Base-by-base conservation (phyloP, 2,888 invertebrate species). In the Drosophila mimetica region DNA sequence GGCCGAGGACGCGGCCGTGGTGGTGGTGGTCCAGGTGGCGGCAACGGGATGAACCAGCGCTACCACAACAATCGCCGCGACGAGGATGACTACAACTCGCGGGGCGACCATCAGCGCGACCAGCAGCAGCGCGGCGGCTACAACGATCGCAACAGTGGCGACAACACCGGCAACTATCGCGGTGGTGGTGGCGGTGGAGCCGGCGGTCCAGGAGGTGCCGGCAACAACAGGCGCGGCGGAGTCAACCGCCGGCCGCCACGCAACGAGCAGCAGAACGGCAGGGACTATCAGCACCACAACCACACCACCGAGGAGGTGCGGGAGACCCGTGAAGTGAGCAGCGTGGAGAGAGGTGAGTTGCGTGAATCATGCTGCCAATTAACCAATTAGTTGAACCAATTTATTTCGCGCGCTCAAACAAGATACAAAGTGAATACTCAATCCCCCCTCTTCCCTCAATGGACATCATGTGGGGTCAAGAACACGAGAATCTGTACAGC, bases 1-100 rank as follows among this genome's bases (percentile, higher is more conserved):
- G 92, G 93, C 25, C 91, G 92, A 37, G 93, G 92, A 37, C 89
- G 93, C 77, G 92, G 92, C 44, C 90, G 81, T 6, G 84, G 81
- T 61, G 84, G 77, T 34, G 71, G 75, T 16, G 65, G 71, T n/a
- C 52, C 58, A n/a, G 67, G 83, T 42, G 92, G 93, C 73, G 91
- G 92, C 47, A 91, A 91, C 32, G 89, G 91, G 25, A 90, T 91
- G 58, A 91, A 91, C 71, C 90, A 83, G 74, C 92, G 89, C 67
- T 92, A 91, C 78, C 90, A 91, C 84, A 91, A 90, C 79, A 91
- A 90, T 71, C 90, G 91, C 7, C 90, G 91, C 46, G 91, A 91
- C 48, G 91, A 91, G 39, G 92, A 92, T n/a, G 91, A 91, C 44
- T 91, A 88, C 75, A 90, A 90, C 71, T 89, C 90, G 72, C 91